phyloP scores from a whole-genome alignment of 2,888 invertebrate species.

The Thymelicus lineola region DNA sequence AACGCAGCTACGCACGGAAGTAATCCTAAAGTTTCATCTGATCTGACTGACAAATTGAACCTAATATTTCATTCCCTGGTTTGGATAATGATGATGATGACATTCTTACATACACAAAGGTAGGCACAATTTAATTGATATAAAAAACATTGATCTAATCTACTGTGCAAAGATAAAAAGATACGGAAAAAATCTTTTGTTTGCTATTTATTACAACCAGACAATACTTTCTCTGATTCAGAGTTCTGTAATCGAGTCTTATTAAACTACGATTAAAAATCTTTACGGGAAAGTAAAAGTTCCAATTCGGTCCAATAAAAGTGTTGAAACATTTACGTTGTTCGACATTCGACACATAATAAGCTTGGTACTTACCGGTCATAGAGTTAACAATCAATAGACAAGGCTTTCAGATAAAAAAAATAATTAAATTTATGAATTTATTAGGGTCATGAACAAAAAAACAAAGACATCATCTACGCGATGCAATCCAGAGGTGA shows the following conservation, averaged over 20 bases:
- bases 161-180: neutral
- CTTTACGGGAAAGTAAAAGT: slow-evolving; percentile 20
- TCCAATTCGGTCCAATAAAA: slow-evolving; percentile 13
- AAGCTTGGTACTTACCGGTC: neutral
- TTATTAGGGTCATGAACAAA: too few species aligned
- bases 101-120: too few species aligned
- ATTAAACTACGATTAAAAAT: slow-evolving; percentile 18
- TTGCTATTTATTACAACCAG: neutral
- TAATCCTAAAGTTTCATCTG: too few species aligned
- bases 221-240: slow-evolving; percentile 19
- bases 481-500: too few species aligned
- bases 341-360: slow-evolving; percentile 32
- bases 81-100: too few species aligned
- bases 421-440: too few species aligned
- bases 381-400: neutral
- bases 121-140: too few species aligned
- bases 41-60: too few species aligned
- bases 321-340: slow-evolving; percentile 5
- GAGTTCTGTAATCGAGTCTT: neutral
- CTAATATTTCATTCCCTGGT: too few species aligned
- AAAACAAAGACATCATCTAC: too few species aligned
- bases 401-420: neutral
- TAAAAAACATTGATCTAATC: too few species aligned
- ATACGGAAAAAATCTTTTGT: neutral
- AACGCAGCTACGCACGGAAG: too few species aligned